phyloP scores from a whole-genome alignment of 1,140 invertebrate genomes.

The Sitophilus oryzae region DNA sequence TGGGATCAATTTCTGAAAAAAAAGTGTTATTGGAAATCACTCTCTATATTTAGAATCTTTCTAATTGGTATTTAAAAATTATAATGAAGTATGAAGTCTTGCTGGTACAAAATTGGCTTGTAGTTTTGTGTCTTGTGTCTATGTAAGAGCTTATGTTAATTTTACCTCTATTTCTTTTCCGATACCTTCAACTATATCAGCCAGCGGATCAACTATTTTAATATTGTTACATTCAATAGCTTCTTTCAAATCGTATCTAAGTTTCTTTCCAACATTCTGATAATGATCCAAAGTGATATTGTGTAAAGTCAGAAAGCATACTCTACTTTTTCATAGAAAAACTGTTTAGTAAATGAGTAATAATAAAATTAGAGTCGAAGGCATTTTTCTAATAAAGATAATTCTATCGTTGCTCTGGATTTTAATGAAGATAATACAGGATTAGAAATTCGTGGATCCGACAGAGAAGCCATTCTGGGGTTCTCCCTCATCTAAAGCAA shows the following conservation, averaged over 20 bases:
- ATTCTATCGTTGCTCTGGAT: conserved; percentile 44
- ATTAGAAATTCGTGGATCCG: conserved; percentile 25
- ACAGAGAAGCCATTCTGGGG: conserved; percentile 20
- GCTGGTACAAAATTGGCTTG: no score
- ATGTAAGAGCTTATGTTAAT: no score
- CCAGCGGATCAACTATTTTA: conserved; percentile 52
- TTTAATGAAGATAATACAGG: conserved; percentile 37
- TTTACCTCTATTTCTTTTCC: conserved; percentile 37
- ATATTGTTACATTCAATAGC: conserved; percentile 50
- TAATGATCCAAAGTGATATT: conserved; percentile 66
- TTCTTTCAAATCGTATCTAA: conserved; percentile 62
- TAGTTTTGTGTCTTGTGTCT: no score
- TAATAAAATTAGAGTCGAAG: conserved; percentile 63
- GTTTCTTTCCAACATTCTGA: conserved; percentile 63
- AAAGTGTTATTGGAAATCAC: no score
- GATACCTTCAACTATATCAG: conserved; percentile 45
- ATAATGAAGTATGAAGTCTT: no score
- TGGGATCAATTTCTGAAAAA: no score
- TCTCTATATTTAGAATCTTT: no score
- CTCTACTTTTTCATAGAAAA: conserved; percentile 47
- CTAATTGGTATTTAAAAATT: no score
- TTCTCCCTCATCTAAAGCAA: no score
- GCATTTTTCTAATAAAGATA: conserved; percentile 60
- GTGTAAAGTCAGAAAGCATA: conserved; percentile 61
- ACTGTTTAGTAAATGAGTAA: conserved; percentile 56